A percentile compares a stretch with the other conserved stretches of the same genome.
phyloP scores from a whole-genome alignment of 2,113 vertebrate genomes.

The Hoplias malabaricus region DNA sequence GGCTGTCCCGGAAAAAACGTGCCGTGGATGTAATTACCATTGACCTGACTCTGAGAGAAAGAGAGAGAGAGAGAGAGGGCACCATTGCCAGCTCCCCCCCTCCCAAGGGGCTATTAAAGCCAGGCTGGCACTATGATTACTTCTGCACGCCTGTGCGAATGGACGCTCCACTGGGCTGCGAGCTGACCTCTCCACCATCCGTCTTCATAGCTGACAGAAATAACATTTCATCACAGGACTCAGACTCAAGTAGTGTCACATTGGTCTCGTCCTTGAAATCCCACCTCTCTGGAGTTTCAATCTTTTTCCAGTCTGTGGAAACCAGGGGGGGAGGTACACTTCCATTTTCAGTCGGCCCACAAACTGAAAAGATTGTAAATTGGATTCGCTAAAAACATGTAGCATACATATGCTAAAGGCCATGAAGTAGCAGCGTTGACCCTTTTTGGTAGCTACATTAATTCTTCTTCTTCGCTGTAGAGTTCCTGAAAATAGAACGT shows the following conservation, averaged over 20 bases:
- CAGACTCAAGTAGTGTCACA: neutral
- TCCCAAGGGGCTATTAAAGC: conserved; percentile 33
- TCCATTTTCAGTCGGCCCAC: neutral
- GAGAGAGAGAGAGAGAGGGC: neutral
- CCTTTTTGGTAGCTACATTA: neutral
- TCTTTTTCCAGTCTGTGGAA: neutral
- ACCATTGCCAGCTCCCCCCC: conserved; percentile 17
- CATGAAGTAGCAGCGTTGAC: neutral
- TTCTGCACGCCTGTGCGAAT: neutral
- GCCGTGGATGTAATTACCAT: conserved; percentile 49
- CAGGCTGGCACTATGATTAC: conserved; percentile 37
- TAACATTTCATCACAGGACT: conserved; percentile 35
- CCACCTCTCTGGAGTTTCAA: conserved; percentile 1
- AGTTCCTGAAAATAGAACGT: no score
- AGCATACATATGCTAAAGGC: neutral
- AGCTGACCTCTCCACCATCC: conserved; percentile 30
- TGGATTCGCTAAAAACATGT: neutral
- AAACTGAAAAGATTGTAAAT: neutral
- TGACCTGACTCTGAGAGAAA: conserved; percentile 32
- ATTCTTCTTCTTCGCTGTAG: neutral
- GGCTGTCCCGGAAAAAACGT: conserved; percentile 30
- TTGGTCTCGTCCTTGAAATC: conserved; percentile 27
- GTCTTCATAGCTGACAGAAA: conserved; percentile 28
- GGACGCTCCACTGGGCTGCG: neutral
- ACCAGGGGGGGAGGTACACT: neutral